Evolutionary conservation across 2,888 invertebrate genomes (phyloP), one percentile per base, ranked within the genome.

Genomic region (Notodonta ziczac): DNA sequence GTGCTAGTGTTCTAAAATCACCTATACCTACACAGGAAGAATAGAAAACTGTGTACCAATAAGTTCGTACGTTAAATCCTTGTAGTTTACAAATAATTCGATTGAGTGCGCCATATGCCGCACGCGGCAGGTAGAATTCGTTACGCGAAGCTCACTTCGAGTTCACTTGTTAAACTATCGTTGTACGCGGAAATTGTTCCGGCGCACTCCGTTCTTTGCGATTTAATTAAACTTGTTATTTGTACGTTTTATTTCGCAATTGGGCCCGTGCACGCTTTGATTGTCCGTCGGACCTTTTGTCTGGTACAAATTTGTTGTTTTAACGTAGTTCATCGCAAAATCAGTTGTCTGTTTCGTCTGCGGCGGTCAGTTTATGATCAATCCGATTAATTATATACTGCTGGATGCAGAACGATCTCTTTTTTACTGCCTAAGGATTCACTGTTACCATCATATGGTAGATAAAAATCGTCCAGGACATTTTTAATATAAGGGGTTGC

Each of bases 151-250:
- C 87, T 81, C 84, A 81, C 85, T 86, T 85, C 81, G 88, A 89
- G 86, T 91, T 90, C 87, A 88, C 88, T 88, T 87, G 88, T 89
- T 89, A 87, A 90, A 90, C 90, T 91, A 90, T 89, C 86, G 89
- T 85, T 88, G 83, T 86, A 86, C 87, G 85, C 83, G 85, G 83
- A 83, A 90, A 90, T 88, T 89, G 89, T 90, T 80, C 75, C 78
- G 80, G 76, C 74, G 74, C 77, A 77, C 78, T 75, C 66, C 67
- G 85, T 80, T 89, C 88, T 89, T 90, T 85, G 85, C 90, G 83
- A 92, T 93, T 93, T 93, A 93, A 93, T 93, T 93, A 93, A 93
- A 93, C 88, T 88, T 91, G 91, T 89, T 92, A 91, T 90, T 92
- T 91, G 89, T 89, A 87, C 86, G 87, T 93, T 92, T 93, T 91